Evolutionary conservation across 1,140 invertebrate genomes (phyloP).

Genomic region (Lethocerus indicus): DNA sequence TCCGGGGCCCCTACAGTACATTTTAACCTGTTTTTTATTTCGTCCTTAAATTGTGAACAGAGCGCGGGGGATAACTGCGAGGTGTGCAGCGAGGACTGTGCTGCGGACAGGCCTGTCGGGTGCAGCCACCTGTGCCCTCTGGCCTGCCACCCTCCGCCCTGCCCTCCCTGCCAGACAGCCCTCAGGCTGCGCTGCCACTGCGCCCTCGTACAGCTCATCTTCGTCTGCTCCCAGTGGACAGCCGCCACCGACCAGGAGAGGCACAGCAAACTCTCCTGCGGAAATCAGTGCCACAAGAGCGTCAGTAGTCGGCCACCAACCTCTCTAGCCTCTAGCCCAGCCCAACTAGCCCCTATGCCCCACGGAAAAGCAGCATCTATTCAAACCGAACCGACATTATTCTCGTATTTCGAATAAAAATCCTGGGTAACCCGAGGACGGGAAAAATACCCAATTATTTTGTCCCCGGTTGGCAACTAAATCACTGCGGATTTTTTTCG

Average conservation of each 20-base stretch:
- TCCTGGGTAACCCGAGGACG: neutral
- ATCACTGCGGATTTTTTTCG: neutral
- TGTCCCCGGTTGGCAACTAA: neutral
- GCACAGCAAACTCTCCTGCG: constrained; percentile 44
- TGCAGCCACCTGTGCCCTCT: constrained; percentile 62
- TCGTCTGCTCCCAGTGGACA: constrained; percentile 49
- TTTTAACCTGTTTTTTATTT: too few species aligned
- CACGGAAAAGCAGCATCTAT: neutral
- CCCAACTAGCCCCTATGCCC: neutral
- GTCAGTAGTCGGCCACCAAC: constrained; percentile 28
- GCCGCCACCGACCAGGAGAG: constrained; percentile 25
- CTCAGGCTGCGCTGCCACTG: constrained; percentile 65
- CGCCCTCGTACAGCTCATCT: constrained; percentile 48
- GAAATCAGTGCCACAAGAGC: constrained; percentile 71
- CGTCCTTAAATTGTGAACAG: too few species aligned
- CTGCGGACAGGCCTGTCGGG: constrained; percentile 44
- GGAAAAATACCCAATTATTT: neutral
- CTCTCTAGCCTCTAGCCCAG: neutral
- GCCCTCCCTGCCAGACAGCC: constrained; percentile 49
- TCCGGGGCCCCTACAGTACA: too few species aligned
- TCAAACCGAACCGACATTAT: neutral
- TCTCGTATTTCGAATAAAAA: neutral
- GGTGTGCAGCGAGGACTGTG: constrained; percentile 52
- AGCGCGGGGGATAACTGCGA: too few species aligned
- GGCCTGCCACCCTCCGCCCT: constrained; percentile 54